A percentile compares a stretch with the other conserved stretches of the same genome.
Conservation (phyloP, 2,797 vertebrate genomes). For the Acomys russatus region DNA sequence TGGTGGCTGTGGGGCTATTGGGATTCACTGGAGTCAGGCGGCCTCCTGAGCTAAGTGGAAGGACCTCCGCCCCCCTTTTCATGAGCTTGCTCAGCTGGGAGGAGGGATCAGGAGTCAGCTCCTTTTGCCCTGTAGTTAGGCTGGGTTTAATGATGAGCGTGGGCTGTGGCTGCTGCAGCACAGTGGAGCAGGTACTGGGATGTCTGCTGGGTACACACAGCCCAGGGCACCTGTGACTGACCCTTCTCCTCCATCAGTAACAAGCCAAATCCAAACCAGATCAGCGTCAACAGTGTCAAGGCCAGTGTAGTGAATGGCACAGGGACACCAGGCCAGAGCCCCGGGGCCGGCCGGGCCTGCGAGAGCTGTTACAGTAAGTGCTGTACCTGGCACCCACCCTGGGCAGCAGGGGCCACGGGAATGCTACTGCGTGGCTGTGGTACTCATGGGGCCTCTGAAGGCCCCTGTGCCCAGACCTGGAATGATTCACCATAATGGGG, state of each 20-base stretch:
- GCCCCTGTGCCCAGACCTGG: neutral
- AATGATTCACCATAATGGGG: neutral
- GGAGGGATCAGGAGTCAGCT: neutral
- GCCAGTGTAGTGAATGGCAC: slow-evolving; percentile 96
- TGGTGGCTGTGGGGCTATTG: no score
- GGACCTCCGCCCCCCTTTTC: neutral
- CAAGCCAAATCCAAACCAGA: slow-evolving; percentile 99
- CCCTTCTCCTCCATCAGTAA: slow-evolving; percentile 90
- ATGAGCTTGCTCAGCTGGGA: neutral
- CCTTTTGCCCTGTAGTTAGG: neutral
- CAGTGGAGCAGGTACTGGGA: neutral
- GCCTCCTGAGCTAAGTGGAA: neutral
- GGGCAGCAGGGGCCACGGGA: neutral
- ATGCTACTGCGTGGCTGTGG: neutral
- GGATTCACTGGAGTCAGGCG: neutral
- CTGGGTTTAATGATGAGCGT: neutral
- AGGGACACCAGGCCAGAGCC: slow-evolving; percentile 90
- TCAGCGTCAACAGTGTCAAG: slow-evolving; percentile 95
- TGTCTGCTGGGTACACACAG: neutral
- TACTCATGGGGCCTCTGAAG: neutral
- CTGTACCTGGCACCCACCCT: neutral
- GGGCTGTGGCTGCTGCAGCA: no score
- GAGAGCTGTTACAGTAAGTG: slow-evolving; percentile 99
- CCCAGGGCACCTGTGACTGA: slow-evolving; percentile 29
- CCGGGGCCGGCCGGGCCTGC: slow-evolving; percentile 94